A percentile compares a stretch with the other conserved stretches of the same genome.
phyloP scores from a whole-genome alignment of 1,140 invertebrate species.

The Vollenhovia emeryi region DNA sequence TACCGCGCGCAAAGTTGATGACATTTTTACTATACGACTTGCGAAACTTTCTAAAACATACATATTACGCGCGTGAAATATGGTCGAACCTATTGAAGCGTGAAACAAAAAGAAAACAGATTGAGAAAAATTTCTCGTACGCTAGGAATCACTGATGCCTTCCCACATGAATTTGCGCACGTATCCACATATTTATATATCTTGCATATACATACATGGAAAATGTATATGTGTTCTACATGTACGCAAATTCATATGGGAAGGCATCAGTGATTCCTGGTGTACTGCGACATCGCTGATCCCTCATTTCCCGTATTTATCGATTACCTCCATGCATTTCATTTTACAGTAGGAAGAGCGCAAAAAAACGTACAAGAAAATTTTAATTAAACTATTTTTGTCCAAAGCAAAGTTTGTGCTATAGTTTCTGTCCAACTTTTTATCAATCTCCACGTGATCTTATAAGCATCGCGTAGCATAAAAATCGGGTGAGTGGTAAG shows the following conservation, averaged over 20 bases:
- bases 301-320: background rate
- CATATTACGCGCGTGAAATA: background rate
- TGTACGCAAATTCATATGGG: too few species aligned
- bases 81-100: background rate
- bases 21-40: constrained; percentile 13
- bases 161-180: too few species aligned
- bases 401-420: background rate
- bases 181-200: too few species aligned
- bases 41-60: constrained; percentile 15
- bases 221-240: too few species aligned
- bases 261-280: too few species aligned
- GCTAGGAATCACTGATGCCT: too few species aligned
- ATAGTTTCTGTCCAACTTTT: constrained; percentile 17
- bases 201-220: too few species aligned
- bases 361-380: background rate
- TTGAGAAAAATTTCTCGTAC: background rate
- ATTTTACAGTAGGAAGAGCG: background rate
- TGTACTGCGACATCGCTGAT: background rate
- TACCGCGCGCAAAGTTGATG: constrained; percentile 31
- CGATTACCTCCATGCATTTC: background rate
- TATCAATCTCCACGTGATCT: constrained; percentile 15
- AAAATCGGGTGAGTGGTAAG: constrained; percentile 18
- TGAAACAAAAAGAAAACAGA: background rate
- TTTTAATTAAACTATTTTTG: constrained; percentile 48
- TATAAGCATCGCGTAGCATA: constrained; percentile 8